These are phyloP conservation scores for Oryzias curvinotus DNA, from an alignment of 2,113 vertebrate species.

Conservation along the genomic window DNA sequence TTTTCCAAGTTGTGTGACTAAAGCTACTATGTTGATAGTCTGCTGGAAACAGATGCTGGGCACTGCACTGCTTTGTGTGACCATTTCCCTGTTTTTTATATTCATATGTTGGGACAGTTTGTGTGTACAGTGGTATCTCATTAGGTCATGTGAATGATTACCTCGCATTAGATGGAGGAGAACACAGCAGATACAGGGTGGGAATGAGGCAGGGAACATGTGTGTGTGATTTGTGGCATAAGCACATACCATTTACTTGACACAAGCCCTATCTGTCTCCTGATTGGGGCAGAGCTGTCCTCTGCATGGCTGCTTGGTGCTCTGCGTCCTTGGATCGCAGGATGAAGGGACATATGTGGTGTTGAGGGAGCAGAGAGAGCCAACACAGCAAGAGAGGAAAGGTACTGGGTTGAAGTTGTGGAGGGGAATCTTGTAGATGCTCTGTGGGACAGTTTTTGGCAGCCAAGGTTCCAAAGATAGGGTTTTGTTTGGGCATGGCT, in stretches of 20 bases:
- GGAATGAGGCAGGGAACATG: constrained; percentile 63
- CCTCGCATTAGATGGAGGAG: constrained; percentile 66
- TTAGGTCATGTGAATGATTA: constrained; percentile 76
- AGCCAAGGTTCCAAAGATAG: too few species aligned
- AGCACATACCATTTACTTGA: constrained; percentile 79
- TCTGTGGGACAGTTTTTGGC: constrained; percentile 44
- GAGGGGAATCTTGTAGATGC: constrained; percentile 54
- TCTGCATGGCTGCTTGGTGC: constrained; percentile 54
- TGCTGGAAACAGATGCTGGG: constrained; percentile 28
- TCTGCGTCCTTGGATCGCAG: constrained; percentile 60
- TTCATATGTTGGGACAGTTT: constrained; percentile 44
- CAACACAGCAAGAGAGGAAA: constrained; percentile 55
- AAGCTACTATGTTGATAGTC: constrained; percentile 45
- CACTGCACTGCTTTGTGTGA: constrained; percentile 25
- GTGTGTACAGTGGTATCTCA: constrained; percentile 68
- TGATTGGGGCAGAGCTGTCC: constrained; percentile 68
- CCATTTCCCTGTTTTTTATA: constrained; percentile 50
- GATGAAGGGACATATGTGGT: constrained; percentile 72
- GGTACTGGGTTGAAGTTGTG: constrained; percentile 50
- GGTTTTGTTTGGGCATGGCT: too few species aligned
- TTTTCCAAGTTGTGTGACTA: constrained; percentile 50
- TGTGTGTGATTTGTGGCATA: constrained; percentile 76
- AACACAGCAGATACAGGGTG: constrained; percentile 58
- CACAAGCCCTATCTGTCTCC: constrained; percentile 61
- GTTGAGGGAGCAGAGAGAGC: constrained; percentile 49